A percentile compares a stretch with the other conserved stretches of the same genome.
These are phyloP conservation scores for Protodeltote pygarga DNA, from an alignment of 2,888 invertebrate species.

Conservation along the genomic window DNA sequence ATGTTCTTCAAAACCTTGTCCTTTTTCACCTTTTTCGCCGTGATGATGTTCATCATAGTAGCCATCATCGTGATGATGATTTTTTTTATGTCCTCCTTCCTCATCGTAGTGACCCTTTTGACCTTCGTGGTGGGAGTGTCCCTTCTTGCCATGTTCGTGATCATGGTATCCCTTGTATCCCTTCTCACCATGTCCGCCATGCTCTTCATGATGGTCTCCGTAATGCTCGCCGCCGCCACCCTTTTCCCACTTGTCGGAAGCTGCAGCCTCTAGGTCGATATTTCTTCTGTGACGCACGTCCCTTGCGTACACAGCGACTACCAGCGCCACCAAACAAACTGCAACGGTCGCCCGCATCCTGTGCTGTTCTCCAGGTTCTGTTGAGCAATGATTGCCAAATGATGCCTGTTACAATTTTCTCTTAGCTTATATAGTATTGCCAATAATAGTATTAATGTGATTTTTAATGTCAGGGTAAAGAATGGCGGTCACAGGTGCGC, in stretches of 20 bases:
- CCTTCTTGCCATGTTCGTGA: slow-evolving; percentile 89
- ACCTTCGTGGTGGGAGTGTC: slow-evolving; percentile 90
- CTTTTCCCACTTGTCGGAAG: slow-evolving; percentile 78
- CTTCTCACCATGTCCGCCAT: slow-evolving; percentile 90
- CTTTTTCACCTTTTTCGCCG: slow-evolving; percentile 89
- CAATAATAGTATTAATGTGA: slow-evolving; percentile 69
- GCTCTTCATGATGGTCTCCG: slow-evolving; percentile 87
- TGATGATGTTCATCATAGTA: slow-evolving; percentile 88
- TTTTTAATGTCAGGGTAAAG: slow-evolving; percentile 82
- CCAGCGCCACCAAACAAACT: slow-evolving; percentile 75
- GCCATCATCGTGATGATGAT: slow-evolving; percentile 89
- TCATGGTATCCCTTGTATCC: slow-evolving; percentile 90
- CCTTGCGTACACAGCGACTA: slow-evolving; percentile 78
- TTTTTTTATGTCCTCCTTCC: slow-evolving; percentile 88
- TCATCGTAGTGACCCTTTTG: slow-evolving; percentile 88
- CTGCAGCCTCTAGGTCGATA: slow-evolving; percentile 84
- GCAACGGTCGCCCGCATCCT: slow-evolving; percentile 71
- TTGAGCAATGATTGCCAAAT: slow-evolving; percentile 81
- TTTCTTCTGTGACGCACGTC: slow-evolving; percentile 80
- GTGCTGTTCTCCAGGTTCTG: slow-evolving; percentile 63
- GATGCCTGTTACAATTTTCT: slow-evolving; percentile 78
- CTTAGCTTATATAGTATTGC: slow-evolving; percentile 83
- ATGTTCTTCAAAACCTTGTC: slow-evolving; percentile 82
- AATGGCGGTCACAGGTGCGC: slow-evolving; percentile 72
- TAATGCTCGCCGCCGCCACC: slow-evolving; percentile 89